Conservation (phyloP, 2,888 invertebrate genomes). For the Cryptocephalus primarius region DNA sequence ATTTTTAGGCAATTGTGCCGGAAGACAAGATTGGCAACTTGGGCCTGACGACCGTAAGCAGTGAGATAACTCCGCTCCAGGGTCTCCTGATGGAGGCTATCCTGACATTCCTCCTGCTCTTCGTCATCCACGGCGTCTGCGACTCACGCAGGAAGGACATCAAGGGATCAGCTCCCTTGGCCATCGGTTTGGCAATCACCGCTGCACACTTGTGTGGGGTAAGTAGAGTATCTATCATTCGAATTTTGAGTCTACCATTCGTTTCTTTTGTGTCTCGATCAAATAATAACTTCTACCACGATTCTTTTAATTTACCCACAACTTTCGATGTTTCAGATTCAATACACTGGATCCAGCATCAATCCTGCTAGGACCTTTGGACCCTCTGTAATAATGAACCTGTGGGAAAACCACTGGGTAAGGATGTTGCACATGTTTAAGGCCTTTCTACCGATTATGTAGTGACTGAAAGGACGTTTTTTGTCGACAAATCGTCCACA, state of each 20-base stretch:
- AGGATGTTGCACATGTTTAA: conserved; percentile 13
- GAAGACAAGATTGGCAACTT: conserved; percentile 29
- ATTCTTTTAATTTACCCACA: too few relatives aligned
- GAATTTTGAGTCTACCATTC: conserved; percentile 1
- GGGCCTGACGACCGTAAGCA: conserved; percentile 43
- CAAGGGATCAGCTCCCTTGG: conserved; percentile 52
- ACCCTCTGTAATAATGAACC: conserved; percentile 51
- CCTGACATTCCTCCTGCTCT: conserved; percentile 59
- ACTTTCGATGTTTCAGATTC: conserved; percentile 39
- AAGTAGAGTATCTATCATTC: conserved; percentile 33
- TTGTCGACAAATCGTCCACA: too few relatives aligned
- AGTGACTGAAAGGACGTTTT: too few relatives aligned
- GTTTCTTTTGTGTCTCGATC: too few relatives aligned
- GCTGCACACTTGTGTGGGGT: conserved; percentile 59
- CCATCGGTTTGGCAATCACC: conserved; percentile 54
- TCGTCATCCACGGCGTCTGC: conserved; percentile 52
- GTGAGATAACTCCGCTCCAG: conserved; percentile 52
- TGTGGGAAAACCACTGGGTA: conserved; percentile 57
- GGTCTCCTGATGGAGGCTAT: conserved; percentile 74
- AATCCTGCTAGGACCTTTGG: conserved; percentile 63
- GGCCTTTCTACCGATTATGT: too few relatives aligned
- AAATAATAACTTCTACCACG: too few relatives aligned
- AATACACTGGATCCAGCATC: conserved; percentile 57
- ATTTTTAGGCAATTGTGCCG: conserved; percentile 40
- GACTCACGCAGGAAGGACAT: conserved; percentile 50